phyloP scores from a whole-genome alignment of 2,888 invertebrate species.

The Cancer borealis region DNA sequence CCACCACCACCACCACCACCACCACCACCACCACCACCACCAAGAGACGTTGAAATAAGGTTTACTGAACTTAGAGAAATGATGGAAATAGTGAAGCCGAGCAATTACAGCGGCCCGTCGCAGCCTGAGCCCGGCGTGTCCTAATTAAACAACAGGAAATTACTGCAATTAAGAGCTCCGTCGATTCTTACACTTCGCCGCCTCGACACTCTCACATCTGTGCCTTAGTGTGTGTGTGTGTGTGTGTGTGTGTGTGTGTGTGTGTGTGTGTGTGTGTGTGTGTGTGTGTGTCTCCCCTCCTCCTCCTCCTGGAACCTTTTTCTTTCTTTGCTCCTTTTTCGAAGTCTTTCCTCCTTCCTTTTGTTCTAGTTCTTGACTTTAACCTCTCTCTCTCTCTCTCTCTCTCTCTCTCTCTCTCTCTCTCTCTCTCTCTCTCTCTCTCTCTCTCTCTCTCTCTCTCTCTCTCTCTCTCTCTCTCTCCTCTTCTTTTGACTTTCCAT shows the following conservation, averaged over 20 bases:
- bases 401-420: background rate
- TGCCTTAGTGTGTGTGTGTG: background rate
- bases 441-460: constrained; percentile 10
- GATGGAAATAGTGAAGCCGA: background rate
- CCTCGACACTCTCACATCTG: background rate
- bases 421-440: background rate
- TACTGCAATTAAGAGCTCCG: constrained; percentile 35
- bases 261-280: no score
- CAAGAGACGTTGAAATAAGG: background rate
- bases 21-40: background rate
- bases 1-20: background rate
- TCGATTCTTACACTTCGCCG: constrained; percentile 29
- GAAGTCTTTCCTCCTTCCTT: background rate
- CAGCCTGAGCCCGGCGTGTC: constrained; percentile 14
- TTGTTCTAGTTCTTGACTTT: background rate
- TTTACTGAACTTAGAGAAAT: background rate
- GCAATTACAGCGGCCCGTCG: constrained; percentile 13
- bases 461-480: constrained; percentile 14
- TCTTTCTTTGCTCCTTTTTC: background rate
- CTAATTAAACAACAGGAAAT: constrained; percentile 33
- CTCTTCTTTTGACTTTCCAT: background rate
- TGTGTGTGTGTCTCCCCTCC: background rate
- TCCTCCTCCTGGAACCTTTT: background rate
- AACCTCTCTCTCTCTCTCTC: background rate
- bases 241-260: no score